phyloP scores from a whole-genome alignment of 1,140 invertebrate genomes.

The Phymorhynchus buccinoides region DNA sequence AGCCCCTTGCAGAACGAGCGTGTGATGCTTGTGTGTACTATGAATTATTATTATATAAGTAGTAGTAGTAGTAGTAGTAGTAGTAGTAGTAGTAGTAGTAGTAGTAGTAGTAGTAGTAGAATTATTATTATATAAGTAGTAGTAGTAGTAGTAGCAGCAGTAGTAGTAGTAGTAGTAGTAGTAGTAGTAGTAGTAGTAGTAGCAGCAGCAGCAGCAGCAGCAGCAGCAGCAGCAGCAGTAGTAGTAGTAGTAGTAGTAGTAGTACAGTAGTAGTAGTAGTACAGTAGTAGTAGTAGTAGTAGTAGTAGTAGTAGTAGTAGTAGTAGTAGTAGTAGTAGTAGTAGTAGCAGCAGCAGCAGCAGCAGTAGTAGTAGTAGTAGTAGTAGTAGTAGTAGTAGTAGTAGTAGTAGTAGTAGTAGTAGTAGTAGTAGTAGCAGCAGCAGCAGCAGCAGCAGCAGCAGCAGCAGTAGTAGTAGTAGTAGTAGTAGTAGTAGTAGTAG shows the following conservation, averaged over 20 bases:
- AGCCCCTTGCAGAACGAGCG: no score
- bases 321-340: constrained; percentile 39
- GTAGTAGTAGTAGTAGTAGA: constrained; percentile 35
- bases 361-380: constrained; percentile 37
- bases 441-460: no score
- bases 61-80: no score
- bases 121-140: no score
- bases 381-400: constrained; percentile 44
- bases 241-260: constrained; percentile 33
- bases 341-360: no score
- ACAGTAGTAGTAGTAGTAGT: constrained; percentile 11
- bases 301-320: constrained; percentile 43
- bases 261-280: constrained; percentile 30
- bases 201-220: constrained; percentile 30
- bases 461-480: constrained; percentile 34
- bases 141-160: constrained; percentile 34
- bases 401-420: constrained; percentile 37
- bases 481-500: constrained; percentile 43
- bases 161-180: constrained; percentile 40
- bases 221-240: no score
- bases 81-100: no score
- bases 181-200: constrained; percentile 42
- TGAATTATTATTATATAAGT: no score
- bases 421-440: constrained; percentile 16
- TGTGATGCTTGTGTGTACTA: no score